Evolutionary conservation across 2,888 invertebrate species (phyloP).

Genomic region (Zygaena filipendulae): DNA sequence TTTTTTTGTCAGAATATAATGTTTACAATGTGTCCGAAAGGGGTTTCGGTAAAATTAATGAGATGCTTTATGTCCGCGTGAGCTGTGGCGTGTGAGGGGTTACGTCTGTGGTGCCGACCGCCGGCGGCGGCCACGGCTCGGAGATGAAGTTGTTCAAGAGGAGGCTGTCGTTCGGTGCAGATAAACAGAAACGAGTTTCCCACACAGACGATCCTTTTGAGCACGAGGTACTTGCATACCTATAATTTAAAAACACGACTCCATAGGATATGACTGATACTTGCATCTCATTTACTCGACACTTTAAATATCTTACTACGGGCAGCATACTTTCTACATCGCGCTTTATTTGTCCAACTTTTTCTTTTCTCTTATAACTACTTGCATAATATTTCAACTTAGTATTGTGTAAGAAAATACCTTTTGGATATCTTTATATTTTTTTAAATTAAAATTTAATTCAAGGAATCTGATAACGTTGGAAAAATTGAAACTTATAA

Average conservation of each 20-base stretch:
- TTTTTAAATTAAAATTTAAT: no score
- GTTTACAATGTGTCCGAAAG: constrained; percentile 8
- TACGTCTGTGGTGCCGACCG: constrained; percentile 24
- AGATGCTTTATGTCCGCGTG: constrained; percentile 23
- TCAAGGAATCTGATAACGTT: no score
- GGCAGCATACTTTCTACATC: constrained; percentile 1
- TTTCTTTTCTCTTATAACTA: no score
- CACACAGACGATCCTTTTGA: constrained; percentile 57
- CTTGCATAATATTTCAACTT: no score
- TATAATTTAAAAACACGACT: constrained; percentile 18
- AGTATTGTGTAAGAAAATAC: no score
- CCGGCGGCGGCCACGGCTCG: constrained; percentile 25
- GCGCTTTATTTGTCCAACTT: no score
- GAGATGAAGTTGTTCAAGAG: constrained; percentile 65
- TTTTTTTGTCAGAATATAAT: constrained; percentile 18
- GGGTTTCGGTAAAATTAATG: constrained; percentile 22
- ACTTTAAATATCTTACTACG: no score
- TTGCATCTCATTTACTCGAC: no score
- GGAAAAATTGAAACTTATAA: no score
- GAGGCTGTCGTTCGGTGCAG: constrained; percentile 58
- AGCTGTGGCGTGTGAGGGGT: no score
- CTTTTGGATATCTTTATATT: no score
- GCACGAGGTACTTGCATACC: constrained; percentile 49
- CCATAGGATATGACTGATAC: constrained; percentile 5
- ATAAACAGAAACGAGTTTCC: constrained; percentile 59